These are phyloP conservation scores for Galeopterus variegatus DNA, from an alignment of 2,113 vertebrate genomes.

Conservation along the genomic window DNA sequence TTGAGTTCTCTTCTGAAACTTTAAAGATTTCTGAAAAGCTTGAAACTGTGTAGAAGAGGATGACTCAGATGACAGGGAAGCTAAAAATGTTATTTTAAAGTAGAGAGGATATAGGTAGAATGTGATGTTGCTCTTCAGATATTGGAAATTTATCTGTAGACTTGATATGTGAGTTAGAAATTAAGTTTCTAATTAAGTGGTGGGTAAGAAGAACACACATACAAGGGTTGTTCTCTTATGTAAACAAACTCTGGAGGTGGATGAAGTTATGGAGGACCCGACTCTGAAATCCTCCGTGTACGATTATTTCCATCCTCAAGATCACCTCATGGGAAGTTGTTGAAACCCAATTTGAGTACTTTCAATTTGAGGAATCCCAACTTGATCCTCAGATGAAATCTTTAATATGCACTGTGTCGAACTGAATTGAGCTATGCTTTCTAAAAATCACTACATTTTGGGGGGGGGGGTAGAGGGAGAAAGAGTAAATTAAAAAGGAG, in stretches of 20 bases:
- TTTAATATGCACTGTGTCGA: neutral
- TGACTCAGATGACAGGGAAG: slow-evolving; percentile 2
- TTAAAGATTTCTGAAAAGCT: neutral
- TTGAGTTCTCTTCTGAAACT: neutral
- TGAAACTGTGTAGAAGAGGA: neutral
- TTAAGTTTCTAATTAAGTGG: neutral
- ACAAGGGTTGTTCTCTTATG: neutral
- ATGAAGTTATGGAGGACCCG: neutral
- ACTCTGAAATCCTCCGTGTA: neutral
- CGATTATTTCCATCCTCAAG: neutral
- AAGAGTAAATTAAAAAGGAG: neutral
- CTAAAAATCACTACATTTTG: neutral
- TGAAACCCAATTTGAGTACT: neutral
- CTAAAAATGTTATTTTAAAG: neutral
- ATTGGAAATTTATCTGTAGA: neutral
- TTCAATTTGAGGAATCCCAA: neutral
- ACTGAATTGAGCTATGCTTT: neutral
- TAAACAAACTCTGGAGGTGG: neutral
- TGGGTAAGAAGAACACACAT: neutral
- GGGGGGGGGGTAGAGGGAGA: neutral
- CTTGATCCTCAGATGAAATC: slow-evolving; percentile 9
- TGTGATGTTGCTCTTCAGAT: neutral
- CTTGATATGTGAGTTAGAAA: neutral
- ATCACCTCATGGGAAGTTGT: neutral
- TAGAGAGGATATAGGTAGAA: neutral